Evolutionary conservation across 2,888 invertebrate genomes (phyloP).

Genomic region (Helicoverpa assulta): DNA sequence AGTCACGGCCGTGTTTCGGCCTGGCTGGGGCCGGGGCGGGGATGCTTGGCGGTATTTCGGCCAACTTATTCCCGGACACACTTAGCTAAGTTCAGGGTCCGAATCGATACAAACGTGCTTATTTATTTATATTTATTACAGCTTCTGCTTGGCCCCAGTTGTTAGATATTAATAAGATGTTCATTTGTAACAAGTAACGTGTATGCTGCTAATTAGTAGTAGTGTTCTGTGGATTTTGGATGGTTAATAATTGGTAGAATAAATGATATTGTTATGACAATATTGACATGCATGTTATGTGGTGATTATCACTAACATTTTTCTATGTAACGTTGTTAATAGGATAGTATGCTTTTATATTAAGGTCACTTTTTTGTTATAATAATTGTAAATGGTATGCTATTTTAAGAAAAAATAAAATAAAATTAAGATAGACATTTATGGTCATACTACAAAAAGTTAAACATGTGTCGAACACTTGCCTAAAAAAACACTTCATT

Average conservation of each 20-base stretch:
- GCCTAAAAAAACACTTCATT: too few relatives aligned
- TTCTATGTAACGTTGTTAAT: neutral
- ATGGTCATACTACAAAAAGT: too few relatives aligned
- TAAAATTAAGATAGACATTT: too few relatives aligned
- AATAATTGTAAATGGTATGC: too few relatives aligned
- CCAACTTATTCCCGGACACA: conserved; percentile 33
- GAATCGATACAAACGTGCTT: conserved; percentile 39
- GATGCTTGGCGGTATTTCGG: conserved; percentile 39
- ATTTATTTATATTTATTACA: conserved; percentile 4
- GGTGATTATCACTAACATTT: neutral
- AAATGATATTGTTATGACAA: neutral
- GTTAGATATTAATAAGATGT: neutral
- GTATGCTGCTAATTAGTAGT: neutral
- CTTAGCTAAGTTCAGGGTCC: conserved; percentile 43
- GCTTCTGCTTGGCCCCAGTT: neutral
- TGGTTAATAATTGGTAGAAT: neutral
- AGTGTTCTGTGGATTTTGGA: neutral
- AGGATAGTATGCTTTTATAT: neutral
- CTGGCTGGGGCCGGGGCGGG: conserved; percentile 4
- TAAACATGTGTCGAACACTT: too few relatives aligned
- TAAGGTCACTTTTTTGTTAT: neutral
- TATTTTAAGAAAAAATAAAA: too few relatives aligned
- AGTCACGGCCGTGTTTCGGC: conserved; percentile 24
- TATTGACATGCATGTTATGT: neutral
- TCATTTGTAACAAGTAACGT: neutral